Evolutionary conservation across 2,888 invertebrate genomes (phyloP).

Genomic region (Criorhina ranunculi): DNA sequence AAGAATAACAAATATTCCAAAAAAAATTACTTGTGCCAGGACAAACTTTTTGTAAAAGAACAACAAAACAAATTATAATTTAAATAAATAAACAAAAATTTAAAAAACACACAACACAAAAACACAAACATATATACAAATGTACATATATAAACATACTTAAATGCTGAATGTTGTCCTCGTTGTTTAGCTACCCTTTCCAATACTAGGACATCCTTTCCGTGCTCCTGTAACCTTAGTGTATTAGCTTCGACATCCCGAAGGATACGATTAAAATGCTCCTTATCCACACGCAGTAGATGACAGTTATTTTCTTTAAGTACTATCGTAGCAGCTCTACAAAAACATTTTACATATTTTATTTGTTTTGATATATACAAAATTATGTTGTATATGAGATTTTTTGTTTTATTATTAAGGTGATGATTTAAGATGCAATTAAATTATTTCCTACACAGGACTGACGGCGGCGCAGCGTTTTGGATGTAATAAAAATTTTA

Average conservation of each 20-base stretch:
- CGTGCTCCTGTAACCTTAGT: slow-evolving; percentile 92
- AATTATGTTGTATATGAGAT: slow-evolving; percentile 4
- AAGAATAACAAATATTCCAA: neutral
- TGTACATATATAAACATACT: slow-evolving; percentile 85
- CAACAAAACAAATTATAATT: neutral
- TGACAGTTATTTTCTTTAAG: slow-evolving; percentile 93
- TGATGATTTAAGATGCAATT: no score
- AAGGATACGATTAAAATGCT: slow-evolving; percentile 92
- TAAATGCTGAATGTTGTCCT: slow-evolving; percentile 86
- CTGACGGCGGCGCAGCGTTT: no score
- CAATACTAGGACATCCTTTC: slow-evolving; percentile 92
- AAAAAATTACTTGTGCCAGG: neutral
- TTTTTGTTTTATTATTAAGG: neutral
- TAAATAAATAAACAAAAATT: slow-evolving; percentile 13
- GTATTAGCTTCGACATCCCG: slow-evolving; percentile 95
- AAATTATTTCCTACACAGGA: neutral
- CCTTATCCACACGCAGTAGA: slow-evolving; percentile 92
- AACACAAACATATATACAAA: slow-evolving; percentile 45
- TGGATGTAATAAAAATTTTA: no score
- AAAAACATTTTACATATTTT: slow-evolving; percentile 64
- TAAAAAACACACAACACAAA: slow-evolving; percentile 24
- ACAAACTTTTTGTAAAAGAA: neutral
- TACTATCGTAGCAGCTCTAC: slow-evolving; percentile 92
- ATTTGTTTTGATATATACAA: slow-evolving; percentile 9
- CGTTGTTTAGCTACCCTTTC: slow-evolving; percentile 88